Conservation (phyloP, 2,797 vertebrate species). For the Chromobotia macracanthus region DNA sequence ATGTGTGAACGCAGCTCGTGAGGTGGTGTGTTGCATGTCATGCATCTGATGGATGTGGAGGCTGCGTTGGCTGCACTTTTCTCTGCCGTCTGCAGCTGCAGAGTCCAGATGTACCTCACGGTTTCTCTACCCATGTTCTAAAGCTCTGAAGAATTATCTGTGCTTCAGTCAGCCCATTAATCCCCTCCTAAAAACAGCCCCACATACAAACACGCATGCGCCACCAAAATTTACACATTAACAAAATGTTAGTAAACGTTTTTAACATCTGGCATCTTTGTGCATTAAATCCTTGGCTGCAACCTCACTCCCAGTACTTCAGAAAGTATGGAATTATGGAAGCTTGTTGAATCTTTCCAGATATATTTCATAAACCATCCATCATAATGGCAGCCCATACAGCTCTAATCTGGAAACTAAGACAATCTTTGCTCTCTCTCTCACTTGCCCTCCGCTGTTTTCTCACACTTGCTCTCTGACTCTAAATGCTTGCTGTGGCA, state of each 20-base stretch:
- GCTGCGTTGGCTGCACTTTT: slow-evolving; percentile 44
- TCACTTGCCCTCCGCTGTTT: slow-evolving; percentile 33
- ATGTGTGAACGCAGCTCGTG: not conserved
- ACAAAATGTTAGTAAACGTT: slow-evolving; percentile 53
- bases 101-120: slow-evolving; percentile 29
- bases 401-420: slow-evolving; percentile 20
- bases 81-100: slow-evolving; percentile 32
- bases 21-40: slow-evolving; percentile 2
- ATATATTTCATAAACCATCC: slow-evolving; percentile 13
- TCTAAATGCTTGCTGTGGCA: slow-evolving; percentile 71
- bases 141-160: slow-evolving; percentile 35
- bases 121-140: not conserved
- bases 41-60: slow-evolving; percentile 36
- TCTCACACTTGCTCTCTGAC: slow-evolving; percentile 57
- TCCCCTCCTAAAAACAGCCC: slow-evolving; percentile 26
- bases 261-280: slow-evolving; percentile 70
- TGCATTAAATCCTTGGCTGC: slow-evolving; percentile 52
- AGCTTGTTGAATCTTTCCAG: not conserved
- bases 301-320: slow-evolving; percentile 65
- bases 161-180: slow-evolving; percentile 46
- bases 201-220: not conserved
- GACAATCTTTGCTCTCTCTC: slow-evolving; percentile 13
- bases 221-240: slow-evolving; percentile 50
- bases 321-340: slow-evolving; percentile 54
- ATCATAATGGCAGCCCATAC: slow-evolving; percentile 22